These are phyloP conservation scores for Tachyglossus aculeatus DNA, from an alignment of 2,797 vertebrate species.

Conservation along the genomic window DNA sequence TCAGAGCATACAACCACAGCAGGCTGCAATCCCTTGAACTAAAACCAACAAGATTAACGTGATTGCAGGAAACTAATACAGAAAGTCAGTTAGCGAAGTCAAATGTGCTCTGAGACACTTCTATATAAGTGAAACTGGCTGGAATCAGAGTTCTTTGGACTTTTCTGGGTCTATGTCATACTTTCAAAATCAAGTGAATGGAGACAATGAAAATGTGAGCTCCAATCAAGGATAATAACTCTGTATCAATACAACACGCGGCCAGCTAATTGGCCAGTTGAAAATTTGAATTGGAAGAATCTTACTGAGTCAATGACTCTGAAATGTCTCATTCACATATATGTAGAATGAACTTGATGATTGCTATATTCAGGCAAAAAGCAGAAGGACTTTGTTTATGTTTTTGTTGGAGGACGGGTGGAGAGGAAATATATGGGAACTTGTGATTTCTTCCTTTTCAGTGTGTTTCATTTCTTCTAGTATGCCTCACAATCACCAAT, in stretches of 20 bases:
- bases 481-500: too few species aligned
- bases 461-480: too few species aligned
- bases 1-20: not conserved
- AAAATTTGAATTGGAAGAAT: not conserved
- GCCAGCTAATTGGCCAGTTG: too few species aligned
- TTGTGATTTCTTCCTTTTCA: too few species aligned
- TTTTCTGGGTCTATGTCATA: conserved; percentile 32
- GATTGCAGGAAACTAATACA: not conserved
- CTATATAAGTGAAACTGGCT: not conserved
- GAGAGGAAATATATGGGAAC: too few species aligned
- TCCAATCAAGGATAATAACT: not conserved
- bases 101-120: not conserved
- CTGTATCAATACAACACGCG: too few species aligned
- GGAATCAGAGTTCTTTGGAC: conserved; percentile 14
- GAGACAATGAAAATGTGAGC: not conserved
- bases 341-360: too few species aligned
- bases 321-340: not conserved
- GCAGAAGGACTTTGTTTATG: too few species aligned
- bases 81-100: not conserved
- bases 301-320: not conserved
- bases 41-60: not conserved
- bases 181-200: conserved; percentile 32
- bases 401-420: too few species aligned
- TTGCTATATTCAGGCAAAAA: too few species aligned
- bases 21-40: not conserved